Evolutionary conservation across 1,140 invertebrate genomes (phyloP), one percentile per base, ranked within the genome.

Genomic region (Babylonia areolata): DNA sequence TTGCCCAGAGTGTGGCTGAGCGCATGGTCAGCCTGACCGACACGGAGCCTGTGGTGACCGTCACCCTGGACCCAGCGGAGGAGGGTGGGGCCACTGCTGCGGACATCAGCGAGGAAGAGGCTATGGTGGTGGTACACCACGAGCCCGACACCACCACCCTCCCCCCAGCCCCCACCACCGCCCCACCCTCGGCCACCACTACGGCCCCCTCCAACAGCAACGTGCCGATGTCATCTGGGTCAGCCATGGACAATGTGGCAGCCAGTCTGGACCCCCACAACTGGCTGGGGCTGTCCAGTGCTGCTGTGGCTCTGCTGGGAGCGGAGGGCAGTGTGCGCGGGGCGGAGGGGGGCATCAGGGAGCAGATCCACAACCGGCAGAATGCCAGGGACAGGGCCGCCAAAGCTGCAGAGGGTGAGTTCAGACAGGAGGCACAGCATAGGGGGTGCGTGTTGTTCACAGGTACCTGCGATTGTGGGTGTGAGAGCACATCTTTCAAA

Each of bases 1-100:
- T 98, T 86, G 97, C 97, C 17, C 97, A 98, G 94, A 97, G 97
- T 71, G 97, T 99, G 90, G 97, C 98, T 9, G 97, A 99, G 90
- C 97, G 96, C 92, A 96, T 98, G 86, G 94, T 98, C 78, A 97
- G 96, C 64, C 96, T 97, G 85, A 97, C 97, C 23, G 91, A 93
- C 96, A 79, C 91, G 37, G 91, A 92, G 96, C 69, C 91, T 35
- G 87, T 91, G 75, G 91, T 93, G 33, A 89, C 90, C 83, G 91
- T 90, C 39, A 93, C 90, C 81, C 91, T 94, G 40, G 91, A 92
- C 69, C 88, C 89, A 64, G 90, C 92, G 23, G 93, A 93, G 17
- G 92, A 93, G 46, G 83, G 64, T 23, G 85, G 69, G 17, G 88
- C 71, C 82, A 85, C 78, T 31, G 78, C 79, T 9, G 51, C 42